Evolutionary conservation across 2,113 vertebrate genomes (phyloP).

Genomic region (Entelurus aequoreus): DNA sequence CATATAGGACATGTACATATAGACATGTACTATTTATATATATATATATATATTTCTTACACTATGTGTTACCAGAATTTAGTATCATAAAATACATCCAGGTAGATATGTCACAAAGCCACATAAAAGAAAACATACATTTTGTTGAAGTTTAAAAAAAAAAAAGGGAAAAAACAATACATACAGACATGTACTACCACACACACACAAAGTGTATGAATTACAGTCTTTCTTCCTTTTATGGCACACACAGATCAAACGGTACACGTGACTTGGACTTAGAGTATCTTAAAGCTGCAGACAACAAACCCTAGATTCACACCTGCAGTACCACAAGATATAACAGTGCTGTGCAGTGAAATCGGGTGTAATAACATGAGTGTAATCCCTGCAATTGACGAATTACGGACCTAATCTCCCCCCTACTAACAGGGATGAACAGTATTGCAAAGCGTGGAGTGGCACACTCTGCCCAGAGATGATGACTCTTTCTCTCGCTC

Average conservation of each 20-base stretch:
- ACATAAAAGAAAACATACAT: too few relatives aligned
- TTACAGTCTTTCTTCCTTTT: constrained; percentile 8
- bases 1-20: too few relatives aligned
- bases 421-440: constrained; percentile 62
- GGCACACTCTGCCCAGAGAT: constrained; percentile 34
- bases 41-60: too few relatives aligned
- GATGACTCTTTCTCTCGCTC: constrained; percentile 18
- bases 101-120: too few relatives aligned
- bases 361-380: constrained; percentile 54
- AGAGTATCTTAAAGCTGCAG: constrained; percentile 18
- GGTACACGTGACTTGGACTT: not conserved
- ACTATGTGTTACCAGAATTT: too few relatives aligned
- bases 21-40: too few relatives aligned
- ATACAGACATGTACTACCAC: not conserved
- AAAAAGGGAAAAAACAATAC: not conserved
- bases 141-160: not conserved
- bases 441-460: constrained; percentile 45
- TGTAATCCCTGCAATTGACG: constrained; percentile 60
- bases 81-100: too few relatives aligned
- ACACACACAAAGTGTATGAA: constrained; percentile 12
- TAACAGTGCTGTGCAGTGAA: constrained; percentile 26
- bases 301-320: constrained; percentile 7
- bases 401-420: constrained; percentile 66
- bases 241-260: constrained; percentile 21
- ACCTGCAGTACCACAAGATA: constrained; percentile 33